Base-by-base conservation (phyloP, 2,797 vertebrate species). In the Chiloscyllium punctatum region DNA sequence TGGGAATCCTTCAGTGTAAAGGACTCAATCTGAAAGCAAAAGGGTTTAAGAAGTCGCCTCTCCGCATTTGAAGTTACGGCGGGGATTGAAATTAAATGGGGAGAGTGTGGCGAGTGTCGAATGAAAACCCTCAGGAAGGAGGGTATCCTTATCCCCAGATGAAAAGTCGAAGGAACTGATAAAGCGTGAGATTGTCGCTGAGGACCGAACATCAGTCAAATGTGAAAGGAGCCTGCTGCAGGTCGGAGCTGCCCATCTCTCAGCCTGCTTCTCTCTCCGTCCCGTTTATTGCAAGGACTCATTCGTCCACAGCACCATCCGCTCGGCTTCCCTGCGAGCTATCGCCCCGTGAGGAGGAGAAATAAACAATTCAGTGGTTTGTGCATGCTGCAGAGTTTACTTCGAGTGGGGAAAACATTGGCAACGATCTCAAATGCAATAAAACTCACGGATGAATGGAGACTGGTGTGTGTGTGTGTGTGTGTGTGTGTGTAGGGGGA, bases 381-480 rank as follows among this genome's bases (percentile, higher is more conserved):
- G 94, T 95, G 95, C 94, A 96, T 62, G 48, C 82, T 18, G 77
- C 77, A 3, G 15, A n/a, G 62, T 66, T 37, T n/a, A 62, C 18
- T n/a, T 3, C 25, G 21, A 66, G 13, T 62, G 53, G 88, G n/a
- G 1, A 66, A 91, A 66, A 37, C 62, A 95, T 95, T 94, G 96
- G 57, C 69, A 88, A 77, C 95, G 95, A 48, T 95, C 92, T 96
- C 94, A 95, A 95, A 96, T 96, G 90, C 33, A 23, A 92, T 92
- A 68, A 92, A 1, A 92, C 42, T 37, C 66, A 21, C 25, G 21
- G 87, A 62, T 62, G 57, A 66, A 18, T 88, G 51, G 27, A 88
- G 13, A 33, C 30, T 62, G 57, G 90, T 30, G 57, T 62, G 57
- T 66, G 15, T 4, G 88, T 16, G 57, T n/a, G 15, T 4, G 88